Evolutionary conservation across 2,888 invertebrate genomes (phyloP).

Genomic region (Eupeodes luniger): DNA sequence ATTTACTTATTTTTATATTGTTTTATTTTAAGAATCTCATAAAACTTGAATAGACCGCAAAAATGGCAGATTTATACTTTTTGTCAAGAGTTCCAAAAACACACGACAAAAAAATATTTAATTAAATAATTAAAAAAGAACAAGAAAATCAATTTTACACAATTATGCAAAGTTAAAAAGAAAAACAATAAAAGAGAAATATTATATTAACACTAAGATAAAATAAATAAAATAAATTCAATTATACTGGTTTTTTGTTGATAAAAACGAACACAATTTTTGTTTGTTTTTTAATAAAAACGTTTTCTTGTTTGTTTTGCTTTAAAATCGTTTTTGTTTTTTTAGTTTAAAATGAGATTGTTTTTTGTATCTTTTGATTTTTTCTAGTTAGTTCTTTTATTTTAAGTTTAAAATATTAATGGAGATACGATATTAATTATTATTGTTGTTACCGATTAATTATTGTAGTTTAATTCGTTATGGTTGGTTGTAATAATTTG

Average conservation of each 20-base stretch:
- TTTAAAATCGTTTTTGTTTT: slow-evolving; percentile 53
- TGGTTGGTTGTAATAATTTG: slow-evolving; percentile 69
- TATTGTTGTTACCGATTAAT: slow-evolving; percentile 74
- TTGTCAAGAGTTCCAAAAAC: slow-evolving; percentile 51
- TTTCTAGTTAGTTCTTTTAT: slow-evolving; percentile 55
- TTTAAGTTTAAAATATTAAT: slow-evolving; percentile 68
- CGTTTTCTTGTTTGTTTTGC: slow-evolving; percentile 44
- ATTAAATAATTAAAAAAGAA: slow-evolving; percentile 8
- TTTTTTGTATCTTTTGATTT: slow-evolving; percentile 46
- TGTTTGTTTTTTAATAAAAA: slow-evolving; percentile 45
- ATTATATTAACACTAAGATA: slow-evolving; percentile 57
- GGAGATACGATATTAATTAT: slow-evolving; percentile 55
- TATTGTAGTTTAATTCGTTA: slow-evolving; percentile 70
- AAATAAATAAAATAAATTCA: slow-evolving; percentile 70
- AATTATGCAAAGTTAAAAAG: slow-evolving; percentile 46
- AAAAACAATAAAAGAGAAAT: slow-evolving; percentile 36
- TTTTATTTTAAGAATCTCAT: slow-evolving; percentile 55
- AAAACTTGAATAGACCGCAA: slow-evolving; percentile 62
- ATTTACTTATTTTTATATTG: slow-evolving; percentile 46
- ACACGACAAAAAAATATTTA: slow-evolving; percentile 43
- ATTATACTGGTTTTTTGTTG: slow-evolving; percentile 71
- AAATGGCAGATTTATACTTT: slow-evolving; percentile 67
- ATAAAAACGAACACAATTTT: slow-evolving; percentile 70
- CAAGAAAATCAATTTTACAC: slow-evolving; percentile 49
- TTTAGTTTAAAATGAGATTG: slow-evolving; percentile 59